These are phyloP conservation scores for Popillia japonica DNA, from an alignment of 1,140 invertebrate species.

Conservation along the genomic window DNA sequence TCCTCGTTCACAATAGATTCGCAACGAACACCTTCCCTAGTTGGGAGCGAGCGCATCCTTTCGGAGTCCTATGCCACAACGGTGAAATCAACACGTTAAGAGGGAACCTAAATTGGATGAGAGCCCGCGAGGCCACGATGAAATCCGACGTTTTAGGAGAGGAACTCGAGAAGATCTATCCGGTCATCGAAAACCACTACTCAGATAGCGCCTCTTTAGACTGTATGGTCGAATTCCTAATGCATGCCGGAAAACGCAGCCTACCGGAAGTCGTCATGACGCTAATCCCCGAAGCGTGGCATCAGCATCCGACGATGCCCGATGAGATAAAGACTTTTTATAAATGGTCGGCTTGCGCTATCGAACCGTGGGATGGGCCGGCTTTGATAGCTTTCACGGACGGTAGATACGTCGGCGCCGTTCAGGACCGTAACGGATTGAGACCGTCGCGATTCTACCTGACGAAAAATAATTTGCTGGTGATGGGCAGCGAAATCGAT, in stretches of 20 bases:
- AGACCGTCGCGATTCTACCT: conserved; percentile 97
- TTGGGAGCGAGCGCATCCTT: conserved; percentile 98
- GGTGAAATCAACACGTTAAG: conserved; percentile 99
- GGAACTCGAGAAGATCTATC: conserved; percentile 86
- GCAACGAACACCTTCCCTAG: conserved; percentile 99
- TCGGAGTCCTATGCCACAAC: conserved; percentile 97
- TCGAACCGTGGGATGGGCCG: conserved; percentile 99
- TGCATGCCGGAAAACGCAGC: conserved; percentile 87
- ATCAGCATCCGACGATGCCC: conserved; percentile 92
- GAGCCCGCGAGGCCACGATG: conserved; percentile 98
- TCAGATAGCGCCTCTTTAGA: conserved; percentile 97
- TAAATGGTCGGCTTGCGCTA: conserved; percentile 93
- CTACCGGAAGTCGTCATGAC: conserved; percentile 97
- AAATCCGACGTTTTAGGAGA: conserved; percentile 81
- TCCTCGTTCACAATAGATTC: conserved; percentile 94
- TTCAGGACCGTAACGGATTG: conserved; percentile 90
- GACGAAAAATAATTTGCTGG: conserved; percentile 94
- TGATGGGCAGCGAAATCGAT: conserved; percentile 97
- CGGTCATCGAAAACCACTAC: conserved; percentile 96
- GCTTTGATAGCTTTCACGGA: conserved; percentile 98
- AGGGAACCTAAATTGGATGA: conserved; percentile 98
- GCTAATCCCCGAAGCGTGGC: conserved; percentile 99
- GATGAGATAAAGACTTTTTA: conserved; percentile 94
- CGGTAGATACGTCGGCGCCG: conserved; percentile 91
- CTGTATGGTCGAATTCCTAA: conserved; percentile 96